Conservation (phyloP, 2,888 invertebrate species). For the Rhogogaster chlorosoma region DNA sequence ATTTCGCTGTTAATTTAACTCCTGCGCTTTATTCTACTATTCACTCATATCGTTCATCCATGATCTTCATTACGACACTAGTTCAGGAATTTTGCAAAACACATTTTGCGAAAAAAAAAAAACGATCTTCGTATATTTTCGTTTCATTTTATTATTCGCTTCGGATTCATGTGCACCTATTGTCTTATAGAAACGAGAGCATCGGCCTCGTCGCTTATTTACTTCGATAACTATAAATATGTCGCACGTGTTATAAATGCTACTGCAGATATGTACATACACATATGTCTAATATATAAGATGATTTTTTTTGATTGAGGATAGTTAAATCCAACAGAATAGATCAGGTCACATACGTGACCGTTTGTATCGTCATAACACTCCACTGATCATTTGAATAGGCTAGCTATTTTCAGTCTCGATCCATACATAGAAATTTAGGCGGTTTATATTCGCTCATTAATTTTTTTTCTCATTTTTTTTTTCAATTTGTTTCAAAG, state of each 20-base stretch:
- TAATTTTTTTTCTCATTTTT: not conserved
- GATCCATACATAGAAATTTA: not conserved
- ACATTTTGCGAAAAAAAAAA: too few relatives aligned
- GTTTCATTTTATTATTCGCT: not conserved
- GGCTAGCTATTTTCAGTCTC: not conserved
- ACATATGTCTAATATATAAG: not conserved
- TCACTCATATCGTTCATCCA: not conserved
- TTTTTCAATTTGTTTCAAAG: not conserved
- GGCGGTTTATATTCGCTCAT: not conserved
- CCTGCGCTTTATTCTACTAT: not conserved
- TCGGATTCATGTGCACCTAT: not conserved
- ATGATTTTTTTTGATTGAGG: conserved; percentile 28
- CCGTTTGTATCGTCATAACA: conserved; percentile 11
- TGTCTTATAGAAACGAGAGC: not conserved
- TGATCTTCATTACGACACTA: not conserved
- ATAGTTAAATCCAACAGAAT: conserved; percentile 23
- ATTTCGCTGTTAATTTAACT: not conserved
- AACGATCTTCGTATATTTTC: not conserved
- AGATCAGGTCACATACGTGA: conserved; percentile 28
- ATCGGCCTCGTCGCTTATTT: not conserved
- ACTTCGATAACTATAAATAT: not conserved
- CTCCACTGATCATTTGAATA: not conserved
- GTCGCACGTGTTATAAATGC: not conserved
- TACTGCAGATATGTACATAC: not conserved
- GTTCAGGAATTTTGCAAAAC: too few relatives aligned